Evolutionary conservation across 2,113 vertebrate species (phyloP), one percentile per base, ranked within the genome.

Genomic region (Atlantisia rogersi): DNA sequence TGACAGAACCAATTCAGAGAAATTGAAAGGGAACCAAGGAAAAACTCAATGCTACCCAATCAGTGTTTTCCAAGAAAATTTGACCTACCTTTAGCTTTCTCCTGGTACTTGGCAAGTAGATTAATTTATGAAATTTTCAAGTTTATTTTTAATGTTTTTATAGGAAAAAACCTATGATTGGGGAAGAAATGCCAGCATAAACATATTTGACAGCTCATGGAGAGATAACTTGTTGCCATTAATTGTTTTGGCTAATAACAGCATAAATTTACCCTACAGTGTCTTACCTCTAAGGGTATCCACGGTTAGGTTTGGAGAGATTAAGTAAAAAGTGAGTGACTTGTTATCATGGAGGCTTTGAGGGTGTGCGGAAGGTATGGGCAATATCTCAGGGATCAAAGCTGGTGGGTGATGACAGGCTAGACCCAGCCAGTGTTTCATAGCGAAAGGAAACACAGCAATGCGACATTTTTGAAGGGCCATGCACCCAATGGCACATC

Each of bases 11-110:
- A 84, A 76, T 92, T 76, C 86, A 62, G 44, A 73, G 52, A 85
- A 92, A 89, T n/a, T 79, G 84, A 91, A 92, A 87, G 25, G 12
- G 44, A 94, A 76, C 67, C 65, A 92, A 79, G 53, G 24, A 84
- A 94, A 95, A 89, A 86, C n/a, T 84, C 48, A 81, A 71, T 89
- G 89, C 39, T 59, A 73, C 62, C 18, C 26, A 79, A 76, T 92
- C 74, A 82, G 48, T 60, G 14, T 82, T 95, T 89, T 69, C 39
- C 70, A 84, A 62, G 19, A 85, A 91, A 89, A 82, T 44, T 11
- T 92, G 62, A 87, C 75, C 62, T 76, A 85, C 35, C 29, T 52
- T 10, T 79, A 60, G 32, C 76, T 83, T 93, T 94, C n/a, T 94
- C 25, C 28, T 59, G n/a, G 29, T 56, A 44, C 55, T 77, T 71